Evolutionary conservation across 1,140 invertebrate genomes (phyloP).

Genomic region (Phocides pigmalion): DNA sequence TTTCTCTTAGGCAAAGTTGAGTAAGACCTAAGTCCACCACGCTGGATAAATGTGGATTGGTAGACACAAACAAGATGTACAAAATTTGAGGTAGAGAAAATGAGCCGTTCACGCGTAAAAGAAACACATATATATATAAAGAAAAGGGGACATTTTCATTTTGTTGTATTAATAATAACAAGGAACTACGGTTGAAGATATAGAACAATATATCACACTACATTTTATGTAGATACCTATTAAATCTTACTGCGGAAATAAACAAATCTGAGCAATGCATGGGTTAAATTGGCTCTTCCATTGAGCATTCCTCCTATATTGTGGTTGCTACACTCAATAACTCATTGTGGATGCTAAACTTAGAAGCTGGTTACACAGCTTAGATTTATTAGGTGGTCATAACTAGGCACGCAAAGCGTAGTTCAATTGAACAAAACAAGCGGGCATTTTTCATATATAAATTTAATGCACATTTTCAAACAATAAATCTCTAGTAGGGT

Average conservation of each 20-base stretch:
- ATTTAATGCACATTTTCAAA: constrained; percentile 60
- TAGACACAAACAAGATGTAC: too few species aligned
- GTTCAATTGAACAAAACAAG: constrained; percentile 46
- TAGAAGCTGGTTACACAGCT: constrained; percentile 21
- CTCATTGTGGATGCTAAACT: constrained; percentile 22
- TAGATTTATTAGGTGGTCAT: constrained; percentile 32
- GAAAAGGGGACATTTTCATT: too few species aligned
- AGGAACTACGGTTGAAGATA: too few species aligned
- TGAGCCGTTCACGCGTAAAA: too few species aligned
- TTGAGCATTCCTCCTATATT: constrained; percentile 17
- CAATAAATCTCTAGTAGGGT: constrained; percentile 64
- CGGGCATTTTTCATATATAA: constrained; percentile 76
- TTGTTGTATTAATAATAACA: too few species aligned
- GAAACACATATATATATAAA: too few species aligned
- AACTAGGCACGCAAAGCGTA: constrained; percentile 41
- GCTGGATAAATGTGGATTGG: too few species aligned
- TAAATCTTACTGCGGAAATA: not conserved
- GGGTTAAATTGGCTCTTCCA: constrained; percentile 9
- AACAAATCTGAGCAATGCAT: constrained; percentile 8
- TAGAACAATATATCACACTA: not conserved
- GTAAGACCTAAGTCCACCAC: too few species aligned
- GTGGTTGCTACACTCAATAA: constrained; percentile 21
- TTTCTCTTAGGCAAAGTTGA: too few species aligned
- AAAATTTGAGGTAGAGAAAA: too few species aligned
- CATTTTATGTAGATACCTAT: too few species aligned